These are phyloP conservation scores for Hypsibius dujardini DNA, from an alignment of 1,140 invertebrate species.

Conservation along the genomic window DNA sequence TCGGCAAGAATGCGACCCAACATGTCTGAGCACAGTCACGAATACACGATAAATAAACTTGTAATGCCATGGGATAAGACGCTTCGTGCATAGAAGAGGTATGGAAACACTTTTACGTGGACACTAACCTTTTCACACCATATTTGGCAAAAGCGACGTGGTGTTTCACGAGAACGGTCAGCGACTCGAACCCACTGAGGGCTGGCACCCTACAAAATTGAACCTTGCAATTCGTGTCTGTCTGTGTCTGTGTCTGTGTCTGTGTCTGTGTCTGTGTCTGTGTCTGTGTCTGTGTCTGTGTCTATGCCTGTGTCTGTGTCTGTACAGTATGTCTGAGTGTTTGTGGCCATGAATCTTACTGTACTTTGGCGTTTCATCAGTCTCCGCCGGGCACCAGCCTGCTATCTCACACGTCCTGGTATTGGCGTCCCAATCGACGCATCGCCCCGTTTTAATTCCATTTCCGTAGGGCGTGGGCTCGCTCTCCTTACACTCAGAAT, in stretches of 20 bases:
- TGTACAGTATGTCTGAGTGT: too few relatives aligned
- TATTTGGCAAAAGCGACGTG: slow-evolving; percentile 38
- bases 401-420: slow-evolving; percentile 34
- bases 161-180: slow-evolving; percentile 41
- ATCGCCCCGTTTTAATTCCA: slow-evolving; percentile 19
- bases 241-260: too few relatives aligned
- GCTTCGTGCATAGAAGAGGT: slow-evolving; percentile 5
- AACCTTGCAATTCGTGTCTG: too few relatives aligned
- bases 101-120: slow-evolving; percentile 8
- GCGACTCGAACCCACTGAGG: slow-evolving; percentile 30
- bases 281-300: too few relatives aligned
- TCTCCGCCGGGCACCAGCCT: slow-evolving; percentile 41
- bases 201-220: too few relatives aligned
- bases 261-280: too few relatives aligned
- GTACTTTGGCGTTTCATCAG: slow-evolving; percentile 29
- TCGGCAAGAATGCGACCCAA: too few relatives aligned
- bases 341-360: not conserved
- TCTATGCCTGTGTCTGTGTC: too few relatives aligned
- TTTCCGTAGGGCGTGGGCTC: slow-evolving; percentile 17
- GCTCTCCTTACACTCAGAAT: slow-evolving; percentile 16
- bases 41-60: too few relatives aligned
- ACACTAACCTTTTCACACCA: slow-evolving; percentile 30
- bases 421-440: slow-evolving; percentile 12
- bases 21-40: too few relatives aligned
- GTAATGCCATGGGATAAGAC: not conserved